Evolutionary conservation across 2,888 invertebrate species (phyloP).

Genomic region (Prosopocoilus inquinatus): DNA sequence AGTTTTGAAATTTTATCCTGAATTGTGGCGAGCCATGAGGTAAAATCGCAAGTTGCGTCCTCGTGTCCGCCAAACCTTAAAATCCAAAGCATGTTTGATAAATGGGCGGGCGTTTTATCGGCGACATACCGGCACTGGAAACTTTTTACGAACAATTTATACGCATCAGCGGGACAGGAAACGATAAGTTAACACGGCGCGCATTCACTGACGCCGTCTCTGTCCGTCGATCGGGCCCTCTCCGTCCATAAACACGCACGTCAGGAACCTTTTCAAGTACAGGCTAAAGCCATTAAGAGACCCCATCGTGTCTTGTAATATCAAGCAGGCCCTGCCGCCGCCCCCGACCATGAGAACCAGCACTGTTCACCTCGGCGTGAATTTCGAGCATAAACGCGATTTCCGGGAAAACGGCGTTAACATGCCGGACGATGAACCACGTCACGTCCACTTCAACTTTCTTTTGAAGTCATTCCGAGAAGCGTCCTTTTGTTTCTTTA

Average conservation of each 20-base stretch:
- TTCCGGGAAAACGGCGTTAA: conserved; percentile 37
- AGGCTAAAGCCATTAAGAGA: conserved; percentile 38
- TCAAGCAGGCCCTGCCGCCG: conserved; percentile 35
- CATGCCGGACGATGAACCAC: neutral
- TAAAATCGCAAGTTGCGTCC: too few species aligned
- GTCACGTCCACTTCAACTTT: too few species aligned
- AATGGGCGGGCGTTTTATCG: too few species aligned
- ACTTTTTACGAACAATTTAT: conserved; percentile 25
- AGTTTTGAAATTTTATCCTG: too few species aligned
- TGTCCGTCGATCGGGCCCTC: conserved; percentile 3
- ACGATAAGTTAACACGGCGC: conserved; percentile 25
- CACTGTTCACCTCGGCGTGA: conserved; percentile 32
- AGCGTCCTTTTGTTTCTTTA: too few species aligned
- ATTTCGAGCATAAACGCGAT: conserved; percentile 42
- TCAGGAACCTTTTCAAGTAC: conserved; percentile 22
- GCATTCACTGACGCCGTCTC: conserved; percentile 19
- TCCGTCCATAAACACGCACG: conserved; percentile 20
- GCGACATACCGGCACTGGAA: neutral
- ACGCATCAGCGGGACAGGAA: conserved; percentile 27
- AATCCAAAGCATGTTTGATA: too few species aligned
- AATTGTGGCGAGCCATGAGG: too few species aligned
- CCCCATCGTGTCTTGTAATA: conserved; percentile 44
- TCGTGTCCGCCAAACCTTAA: too few species aligned
- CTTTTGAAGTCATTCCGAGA: too few species aligned
- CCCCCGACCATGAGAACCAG: conserved; percentile 44